phyloP scores from a whole-genome alignment of 2,797 vertebrate genomes.

The Prunella strophiata region DNA sequence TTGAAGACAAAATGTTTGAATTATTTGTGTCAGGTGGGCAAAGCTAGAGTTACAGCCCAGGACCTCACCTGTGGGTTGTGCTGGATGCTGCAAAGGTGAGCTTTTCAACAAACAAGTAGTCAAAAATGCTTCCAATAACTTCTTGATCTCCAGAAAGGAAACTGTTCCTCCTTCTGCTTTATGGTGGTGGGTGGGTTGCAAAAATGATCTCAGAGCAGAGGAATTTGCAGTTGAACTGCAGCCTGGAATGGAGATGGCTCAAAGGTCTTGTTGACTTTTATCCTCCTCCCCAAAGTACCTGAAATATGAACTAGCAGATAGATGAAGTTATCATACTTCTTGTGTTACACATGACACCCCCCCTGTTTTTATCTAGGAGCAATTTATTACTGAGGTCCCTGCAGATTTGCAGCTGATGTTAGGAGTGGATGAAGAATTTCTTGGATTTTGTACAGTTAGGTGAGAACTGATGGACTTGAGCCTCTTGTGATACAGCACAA shows the following conservation, averaged over 20 bases:
- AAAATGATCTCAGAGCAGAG: background rate
- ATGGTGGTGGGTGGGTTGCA: background rate
- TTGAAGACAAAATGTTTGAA: background rate
- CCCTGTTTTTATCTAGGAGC: background rate
- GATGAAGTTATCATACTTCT: background rate
- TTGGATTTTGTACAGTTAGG: background rate
- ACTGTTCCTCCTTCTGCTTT: background rate
- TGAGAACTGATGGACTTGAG: background rate
- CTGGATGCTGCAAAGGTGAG: background rate
- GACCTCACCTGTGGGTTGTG: accelerated
- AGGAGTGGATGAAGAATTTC: background rate
- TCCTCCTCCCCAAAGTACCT: background rate
- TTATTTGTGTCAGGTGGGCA: background rate
- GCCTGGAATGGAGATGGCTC: background rate
- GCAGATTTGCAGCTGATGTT: background rate
- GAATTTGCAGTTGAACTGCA: background rate
- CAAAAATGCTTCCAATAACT: background rate
- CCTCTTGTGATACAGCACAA: background rate
- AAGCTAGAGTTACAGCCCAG: background rate
- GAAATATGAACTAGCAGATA: background rate
- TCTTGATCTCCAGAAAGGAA: background rate
- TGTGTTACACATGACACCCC: background rate
- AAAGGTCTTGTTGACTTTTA: background rate
- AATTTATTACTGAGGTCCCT: background rate
- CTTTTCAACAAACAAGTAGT: background rate